These are phyloP conservation scores for Dasyornis broadbenti DNA, from an alignment of 2,113 vertebrate genomes.

Conservation along the genomic window DNA sequence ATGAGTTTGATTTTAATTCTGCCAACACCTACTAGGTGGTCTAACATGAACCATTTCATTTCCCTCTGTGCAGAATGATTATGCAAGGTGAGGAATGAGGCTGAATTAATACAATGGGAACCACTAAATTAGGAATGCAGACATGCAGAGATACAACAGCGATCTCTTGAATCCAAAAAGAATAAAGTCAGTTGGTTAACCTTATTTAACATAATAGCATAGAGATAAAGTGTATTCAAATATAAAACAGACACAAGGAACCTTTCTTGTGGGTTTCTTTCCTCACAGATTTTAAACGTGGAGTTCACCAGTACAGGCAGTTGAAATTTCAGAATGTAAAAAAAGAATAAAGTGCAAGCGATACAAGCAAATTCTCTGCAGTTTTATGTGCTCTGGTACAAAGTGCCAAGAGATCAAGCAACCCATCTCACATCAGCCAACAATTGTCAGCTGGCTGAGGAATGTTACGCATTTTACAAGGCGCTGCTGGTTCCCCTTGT, in stretches of 20 bases:
- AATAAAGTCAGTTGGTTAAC: background rate
- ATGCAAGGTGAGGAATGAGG: background rate
- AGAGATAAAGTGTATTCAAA: background rate
- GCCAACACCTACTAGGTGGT: background rate
- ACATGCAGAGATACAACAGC: background rate
- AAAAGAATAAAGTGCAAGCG: background rate
- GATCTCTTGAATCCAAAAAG: background rate
- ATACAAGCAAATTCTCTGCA: background rate
- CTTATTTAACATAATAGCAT: background rate
- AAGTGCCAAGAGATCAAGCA: background rate
- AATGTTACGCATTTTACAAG: background rate
- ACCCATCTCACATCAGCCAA: background rate
- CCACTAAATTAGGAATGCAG: background rate
- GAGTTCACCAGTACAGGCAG: background rate
- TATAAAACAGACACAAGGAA: background rate
- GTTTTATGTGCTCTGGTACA: background rate
- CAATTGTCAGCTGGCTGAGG: background rate
- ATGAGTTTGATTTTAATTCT: background rate
- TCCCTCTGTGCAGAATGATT: background rate
- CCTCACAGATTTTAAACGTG: background rate
- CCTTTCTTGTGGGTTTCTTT: background rate
- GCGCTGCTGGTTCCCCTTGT: background rate
- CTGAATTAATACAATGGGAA: background rate
- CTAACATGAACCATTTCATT: background rate
- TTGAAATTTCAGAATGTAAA: background rate